phyloP scores from a whole-genome alignment of 2,888 invertebrate genomes.

The Zele albiditarsus region DNA sequence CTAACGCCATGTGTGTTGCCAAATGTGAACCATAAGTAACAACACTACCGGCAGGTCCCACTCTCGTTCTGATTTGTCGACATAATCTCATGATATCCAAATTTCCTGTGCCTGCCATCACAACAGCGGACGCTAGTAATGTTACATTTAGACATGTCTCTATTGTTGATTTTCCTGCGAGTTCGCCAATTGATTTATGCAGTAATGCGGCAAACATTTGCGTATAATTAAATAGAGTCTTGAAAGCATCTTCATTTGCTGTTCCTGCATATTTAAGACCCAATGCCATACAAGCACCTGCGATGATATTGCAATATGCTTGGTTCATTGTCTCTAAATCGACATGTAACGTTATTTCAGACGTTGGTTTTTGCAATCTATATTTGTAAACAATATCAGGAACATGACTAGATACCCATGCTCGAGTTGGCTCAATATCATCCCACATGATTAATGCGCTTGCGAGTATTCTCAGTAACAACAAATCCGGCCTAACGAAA shows the following conservation, averaged over 20 bases:
- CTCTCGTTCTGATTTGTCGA: constrained; percentile 87
- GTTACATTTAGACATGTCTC: constrained; percentile 92
- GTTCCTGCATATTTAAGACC: constrained; percentile 96
- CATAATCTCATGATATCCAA: constrained; percentile 87
- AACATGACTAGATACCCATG: constrained; percentile 90
- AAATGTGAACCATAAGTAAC: constrained; percentile 94
- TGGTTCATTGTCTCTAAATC: constrained; percentile 97
- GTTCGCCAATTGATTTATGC: constrained; percentile 84
- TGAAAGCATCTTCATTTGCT: constrained; percentile 86
- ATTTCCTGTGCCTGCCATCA: constrained; percentile 97
- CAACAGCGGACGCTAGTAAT: constrained; percentile 87
- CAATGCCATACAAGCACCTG: constrained; percentile 95
- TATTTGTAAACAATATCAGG: constrained; percentile 84
- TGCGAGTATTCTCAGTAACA: constrained; percentile 86
- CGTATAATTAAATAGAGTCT: constrained; percentile 84
- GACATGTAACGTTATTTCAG: constrained; percentile 77
- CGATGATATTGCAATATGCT: constrained; percentile 96
- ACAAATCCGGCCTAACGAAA: constrained; percentile 91
- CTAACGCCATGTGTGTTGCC: constrained; percentile 96
- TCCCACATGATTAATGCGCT: constrained; percentile 92
- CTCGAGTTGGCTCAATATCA: constrained; percentile 83
- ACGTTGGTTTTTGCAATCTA: constrained; percentile 84
- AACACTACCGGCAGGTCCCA: constrained; percentile 80
- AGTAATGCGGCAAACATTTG: constrained; percentile 81
- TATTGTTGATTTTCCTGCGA: constrained; percentile 91